These are phyloP conservation scores for Lichenostomus cassidix DNA, from an alignment of 2,113 vertebrate species.

Conservation along the genomic window DNA sequence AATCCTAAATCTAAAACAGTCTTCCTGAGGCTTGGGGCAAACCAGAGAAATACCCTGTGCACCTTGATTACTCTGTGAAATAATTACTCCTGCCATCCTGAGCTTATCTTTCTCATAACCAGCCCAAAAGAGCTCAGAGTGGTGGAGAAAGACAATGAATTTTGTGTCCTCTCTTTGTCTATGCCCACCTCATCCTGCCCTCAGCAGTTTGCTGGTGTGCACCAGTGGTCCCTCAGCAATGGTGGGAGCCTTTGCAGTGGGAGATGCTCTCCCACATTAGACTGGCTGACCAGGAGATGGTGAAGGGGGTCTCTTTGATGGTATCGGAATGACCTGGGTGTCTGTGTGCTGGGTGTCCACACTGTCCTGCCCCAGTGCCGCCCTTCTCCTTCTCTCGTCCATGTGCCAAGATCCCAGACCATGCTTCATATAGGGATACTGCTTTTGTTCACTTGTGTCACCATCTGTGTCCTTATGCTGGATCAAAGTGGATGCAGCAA, in stretches of 20 bases:
- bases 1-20: neutral
- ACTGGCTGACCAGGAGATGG: neutral
- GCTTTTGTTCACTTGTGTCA: neutral
- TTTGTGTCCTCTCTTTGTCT: neutral
- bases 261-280: neutral
- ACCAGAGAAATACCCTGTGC: neutral
- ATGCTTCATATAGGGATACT: neutral
- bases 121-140: neutral
- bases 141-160: neutral
- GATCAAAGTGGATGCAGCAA: accelerated
- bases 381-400: neutral
- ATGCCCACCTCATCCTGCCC: neutral
- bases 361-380: neutral
- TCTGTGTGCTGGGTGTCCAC: accelerated
- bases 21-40: neutral
- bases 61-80: neutral
- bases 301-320: neutral
- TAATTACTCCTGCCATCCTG: neutral
- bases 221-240: accelerated
- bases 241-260: neutral
- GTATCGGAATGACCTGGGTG: neutral
- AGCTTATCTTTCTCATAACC: neutral
- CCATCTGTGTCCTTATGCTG: neutral
- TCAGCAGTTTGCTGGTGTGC: neutral
- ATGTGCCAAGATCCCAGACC: neutral